phyloP scores from a whole-genome alignment of 1,140 invertebrate species.

The Drosophila asahinai region DNA sequence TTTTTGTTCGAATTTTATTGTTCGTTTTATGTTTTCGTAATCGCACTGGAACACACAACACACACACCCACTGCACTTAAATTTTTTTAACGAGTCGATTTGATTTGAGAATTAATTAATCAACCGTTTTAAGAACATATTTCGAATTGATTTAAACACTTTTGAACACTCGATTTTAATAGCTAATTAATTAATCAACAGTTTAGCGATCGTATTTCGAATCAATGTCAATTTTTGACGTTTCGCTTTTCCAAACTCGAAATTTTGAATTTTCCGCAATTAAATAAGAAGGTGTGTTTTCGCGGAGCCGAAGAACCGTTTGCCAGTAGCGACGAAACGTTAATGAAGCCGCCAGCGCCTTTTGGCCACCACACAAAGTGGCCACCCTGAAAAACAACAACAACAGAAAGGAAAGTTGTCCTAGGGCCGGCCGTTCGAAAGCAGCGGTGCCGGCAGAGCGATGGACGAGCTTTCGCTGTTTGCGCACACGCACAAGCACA shows the following conservation, averaged over 20 bases:
- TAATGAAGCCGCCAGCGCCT: slow-evolving; percentile 64
- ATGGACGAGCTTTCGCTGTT: slow-evolving; percentile 12
- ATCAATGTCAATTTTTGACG: slow-evolving; percentile 24
- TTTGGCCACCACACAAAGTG: slow-evolving; percentile 45
- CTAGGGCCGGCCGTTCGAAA: slow-evolving; percentile 31
- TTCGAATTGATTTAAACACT: slow-evolving; percentile 7
- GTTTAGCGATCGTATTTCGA: slow-evolving; percentile 8
- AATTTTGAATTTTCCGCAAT: slow-evolving; percentile 14
- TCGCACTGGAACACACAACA: slow-evolving; percentile 10
- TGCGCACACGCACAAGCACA: slow-evolving; percentile 26
- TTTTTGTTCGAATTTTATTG: slow-evolving; percentile 39
- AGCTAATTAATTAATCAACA: slow-evolving; percentile 8
- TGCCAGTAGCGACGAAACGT: slow-evolving; percentile 70
- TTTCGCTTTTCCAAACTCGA: slow-evolving; percentile 28
- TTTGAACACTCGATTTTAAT: slow-evolving; percentile 18
- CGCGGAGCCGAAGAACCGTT: slow-evolving; percentile 59
- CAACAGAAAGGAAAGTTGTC: slow-evolving; percentile 31
- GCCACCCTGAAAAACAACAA: slow-evolving; percentile 20
- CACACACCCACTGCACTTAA: background rate
- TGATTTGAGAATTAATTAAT: slow-evolving; percentile 15
- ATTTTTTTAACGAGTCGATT: slow-evolving; percentile 9
- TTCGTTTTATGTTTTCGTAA: slow-evolving; percentile 44
- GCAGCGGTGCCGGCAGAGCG: background rate
- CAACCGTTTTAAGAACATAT: slow-evolving; percentile 15
- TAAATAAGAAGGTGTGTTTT: background rate